These are phyloP conservation scores for Toxotes jaculatrix DNA, from an alignment of 2,113 vertebrate genomes.

Conservation along the genomic window DNA sequence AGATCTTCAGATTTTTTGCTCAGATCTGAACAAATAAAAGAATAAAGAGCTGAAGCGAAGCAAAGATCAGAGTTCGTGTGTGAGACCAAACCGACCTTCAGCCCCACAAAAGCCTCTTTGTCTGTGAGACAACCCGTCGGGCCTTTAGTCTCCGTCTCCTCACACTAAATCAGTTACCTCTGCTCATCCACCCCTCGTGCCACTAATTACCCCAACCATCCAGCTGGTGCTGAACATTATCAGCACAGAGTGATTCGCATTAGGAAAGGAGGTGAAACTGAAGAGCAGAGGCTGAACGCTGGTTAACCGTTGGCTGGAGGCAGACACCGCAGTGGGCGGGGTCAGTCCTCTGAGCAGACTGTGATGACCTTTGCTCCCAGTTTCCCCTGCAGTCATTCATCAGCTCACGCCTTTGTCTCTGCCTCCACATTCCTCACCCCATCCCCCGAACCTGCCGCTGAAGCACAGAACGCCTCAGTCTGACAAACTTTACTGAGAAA, in stretches of 20 bases:
- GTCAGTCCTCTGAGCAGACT: not conserved
- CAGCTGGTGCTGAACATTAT: constrained; percentile 7
- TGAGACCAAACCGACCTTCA: not conserved
- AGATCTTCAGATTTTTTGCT: not conserved
- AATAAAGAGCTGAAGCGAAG: not conserved
- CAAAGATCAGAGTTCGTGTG: too few relatives aligned
- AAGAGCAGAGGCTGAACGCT: not conserved
- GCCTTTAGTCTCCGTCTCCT: not conserved
- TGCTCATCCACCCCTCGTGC: constrained; percentile 6
- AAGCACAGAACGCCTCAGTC: not conserved
- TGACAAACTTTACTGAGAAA: not conserved
- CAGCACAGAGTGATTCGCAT: constrained; percentile 13
- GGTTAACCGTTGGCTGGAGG: too few relatives aligned
- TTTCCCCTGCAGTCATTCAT: not conserved
- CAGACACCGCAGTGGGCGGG: too few relatives aligned
- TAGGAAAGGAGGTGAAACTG: not conserved
- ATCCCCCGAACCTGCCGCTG: constrained; percentile 17
- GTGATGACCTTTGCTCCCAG: constrained; percentile 26
- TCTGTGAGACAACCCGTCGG: too few relatives aligned
- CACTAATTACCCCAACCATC: constrained; percentile 27
- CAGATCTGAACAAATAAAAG: not conserved
- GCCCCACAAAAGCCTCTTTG: too few relatives aligned
- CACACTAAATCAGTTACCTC: constrained; percentile 25
- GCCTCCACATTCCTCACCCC: constrained; percentile 20
- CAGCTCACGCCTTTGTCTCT: not conserved